phyloP scores from a whole-genome alignment of 2,797 vertebrate genomes.

The Clarias fuscus region DNA sequence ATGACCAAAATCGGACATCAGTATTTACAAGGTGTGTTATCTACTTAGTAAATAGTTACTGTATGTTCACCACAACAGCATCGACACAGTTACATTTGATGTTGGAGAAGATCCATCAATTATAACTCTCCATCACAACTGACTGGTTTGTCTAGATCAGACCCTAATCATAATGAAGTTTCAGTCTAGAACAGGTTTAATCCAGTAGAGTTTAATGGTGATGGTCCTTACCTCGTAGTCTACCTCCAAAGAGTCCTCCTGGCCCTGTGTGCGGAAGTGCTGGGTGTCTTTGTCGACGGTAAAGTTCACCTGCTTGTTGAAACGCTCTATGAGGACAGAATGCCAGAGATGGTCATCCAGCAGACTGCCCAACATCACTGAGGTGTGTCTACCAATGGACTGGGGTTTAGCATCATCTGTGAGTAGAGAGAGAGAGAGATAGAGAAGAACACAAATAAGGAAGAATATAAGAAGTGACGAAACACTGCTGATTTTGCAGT shows the following conservation, averaged over 20 bases:
- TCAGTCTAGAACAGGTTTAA: neutral
- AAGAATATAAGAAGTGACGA: neutral
- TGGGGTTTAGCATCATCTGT: conserved; percentile 80
- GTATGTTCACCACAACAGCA: too few species aligned
- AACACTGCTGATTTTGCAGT: neutral
- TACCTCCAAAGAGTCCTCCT: conserved; percentile 82
- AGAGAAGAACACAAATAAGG: neutral
- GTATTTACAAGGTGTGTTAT: too few species aligned
- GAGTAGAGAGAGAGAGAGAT: neutral
- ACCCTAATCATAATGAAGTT: neutral
- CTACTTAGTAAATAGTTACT: too few species aligned
- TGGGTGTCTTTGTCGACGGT: conserved; percentile 86
- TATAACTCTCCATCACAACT: too few species aligned
- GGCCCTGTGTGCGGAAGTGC: conserved; percentile 82
- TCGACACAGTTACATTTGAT: too few species aligned
- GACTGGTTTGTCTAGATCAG: neutral
- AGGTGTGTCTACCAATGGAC: conserved; percentile 66
- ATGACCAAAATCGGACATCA: too few species aligned
- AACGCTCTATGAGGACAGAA: conserved; percentile 85
- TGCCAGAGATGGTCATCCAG: conserved; percentile 96
- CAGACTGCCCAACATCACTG: conserved; percentile 62
- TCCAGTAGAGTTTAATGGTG: neutral
- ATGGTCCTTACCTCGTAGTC: conserved; percentile 84
- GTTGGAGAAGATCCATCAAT: too few species aligned
- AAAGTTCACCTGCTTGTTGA: conserved; percentile 89